Evolutionary conservation across 2,888 invertebrate species (phyloP).

Genomic region (Trimorus sp.): DNA sequence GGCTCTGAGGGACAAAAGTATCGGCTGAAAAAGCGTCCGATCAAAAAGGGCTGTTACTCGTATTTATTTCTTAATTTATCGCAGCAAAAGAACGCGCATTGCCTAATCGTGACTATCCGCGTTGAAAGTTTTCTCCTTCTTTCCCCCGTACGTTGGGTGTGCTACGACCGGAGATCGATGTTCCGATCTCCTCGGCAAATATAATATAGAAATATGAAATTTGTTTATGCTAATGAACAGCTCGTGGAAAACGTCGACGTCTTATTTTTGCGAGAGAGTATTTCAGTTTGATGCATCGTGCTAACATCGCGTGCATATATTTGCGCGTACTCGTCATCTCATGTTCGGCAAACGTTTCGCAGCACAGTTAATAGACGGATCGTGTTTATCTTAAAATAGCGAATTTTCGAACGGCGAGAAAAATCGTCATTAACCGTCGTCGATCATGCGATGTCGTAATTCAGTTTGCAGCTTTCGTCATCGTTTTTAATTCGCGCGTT

Average conservation of each 20-base stretch:
- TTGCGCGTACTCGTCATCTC: constrained; percentile 65
- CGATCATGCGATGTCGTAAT: not conserved
- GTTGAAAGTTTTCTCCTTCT: too few relatives aligned
- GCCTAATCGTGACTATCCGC: too few relatives aligned
- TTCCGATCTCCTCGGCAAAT: constrained; percentile 19
- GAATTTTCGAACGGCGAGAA: not conserved
- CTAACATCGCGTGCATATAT: constrained; percentile 60
- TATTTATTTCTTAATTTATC: constrained; percentile 18
- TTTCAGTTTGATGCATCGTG: constrained; percentile 57
- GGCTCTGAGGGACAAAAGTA: constrained; percentile 8
- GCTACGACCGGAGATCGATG: too few relatives aligned
- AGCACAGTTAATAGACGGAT: constrained; percentile 52
- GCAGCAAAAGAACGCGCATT: too few relatives aligned
- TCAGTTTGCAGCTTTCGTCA: too few relatives aligned
- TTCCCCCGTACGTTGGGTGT: too few relatives aligned
- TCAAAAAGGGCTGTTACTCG: constrained; percentile 5
- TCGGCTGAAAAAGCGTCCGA: constrained; percentile 16
- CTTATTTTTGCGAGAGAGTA: constrained; percentile 52
- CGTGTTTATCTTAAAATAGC: constrained; percentile 65
- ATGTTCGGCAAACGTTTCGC: constrained; percentile 60
- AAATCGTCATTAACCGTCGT: too few relatives aligned
- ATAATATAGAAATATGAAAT: constrained; percentile 34
- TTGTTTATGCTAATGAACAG: constrained; percentile 49
- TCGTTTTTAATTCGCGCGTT: too few relatives aligned
- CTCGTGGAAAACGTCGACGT: constrained; percentile 38